Percentiles rank a stretch among this genome's conserved stretches.
These are phyloP conservation scores for Pempheris klunzingeri DNA, from an alignment of 2,797 vertebrate genomes.

Conservation along the genomic window DNA sequence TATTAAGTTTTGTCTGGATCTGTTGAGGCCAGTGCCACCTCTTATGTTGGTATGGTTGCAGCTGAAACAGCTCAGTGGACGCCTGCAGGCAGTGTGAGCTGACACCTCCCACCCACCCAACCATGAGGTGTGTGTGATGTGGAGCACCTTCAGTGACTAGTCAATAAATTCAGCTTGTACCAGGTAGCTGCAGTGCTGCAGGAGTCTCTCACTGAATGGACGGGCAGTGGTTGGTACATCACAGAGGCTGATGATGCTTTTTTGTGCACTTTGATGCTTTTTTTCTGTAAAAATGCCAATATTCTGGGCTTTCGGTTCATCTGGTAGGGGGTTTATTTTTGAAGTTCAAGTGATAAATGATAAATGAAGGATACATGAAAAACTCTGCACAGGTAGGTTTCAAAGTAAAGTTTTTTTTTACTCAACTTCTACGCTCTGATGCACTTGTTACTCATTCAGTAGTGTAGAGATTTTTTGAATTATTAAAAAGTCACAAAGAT, in stretches of 20 bases:
- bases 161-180: neutral
- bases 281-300: neutral
- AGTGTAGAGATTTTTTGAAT: too few species aligned
- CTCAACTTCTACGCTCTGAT: too few species aligned
- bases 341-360: neutral
- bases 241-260: too few species aligned
- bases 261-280: too few species aligned
- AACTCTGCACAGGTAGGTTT: neutral
- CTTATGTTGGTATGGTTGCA: neutral
- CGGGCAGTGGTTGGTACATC: too few species aligned
- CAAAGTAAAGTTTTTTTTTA: too few species aligned
- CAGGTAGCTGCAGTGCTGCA: neutral
- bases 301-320: neutral
- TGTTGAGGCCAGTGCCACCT: neutral
- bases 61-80: constrained; percentile 8
- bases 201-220: neutral
- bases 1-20: neutral
- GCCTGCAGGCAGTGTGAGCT: constrained; percentile 9
- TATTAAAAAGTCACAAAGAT: neutral
- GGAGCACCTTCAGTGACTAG: neutral
- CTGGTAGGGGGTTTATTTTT: neutral
- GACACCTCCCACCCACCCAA: neutral
- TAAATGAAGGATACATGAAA: too few species aligned
- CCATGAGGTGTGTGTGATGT: neutral
- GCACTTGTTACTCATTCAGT: too few species aligned